Conservation (phyloP, 2,113 vertebrate species). For the Dasyprocta punctata region DNA sequence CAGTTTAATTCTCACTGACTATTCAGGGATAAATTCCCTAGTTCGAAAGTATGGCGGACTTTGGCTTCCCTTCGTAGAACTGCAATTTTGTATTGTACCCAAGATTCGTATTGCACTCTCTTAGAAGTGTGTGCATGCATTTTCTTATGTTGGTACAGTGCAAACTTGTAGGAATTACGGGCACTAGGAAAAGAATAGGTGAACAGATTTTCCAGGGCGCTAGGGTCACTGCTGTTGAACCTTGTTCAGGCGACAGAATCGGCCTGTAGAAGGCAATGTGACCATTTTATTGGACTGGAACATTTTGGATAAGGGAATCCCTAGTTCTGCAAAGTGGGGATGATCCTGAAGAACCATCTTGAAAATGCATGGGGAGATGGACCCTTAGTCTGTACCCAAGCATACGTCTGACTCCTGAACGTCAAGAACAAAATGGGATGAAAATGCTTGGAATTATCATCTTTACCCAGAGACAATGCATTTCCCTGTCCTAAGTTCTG, state of each 20-base stretch:
- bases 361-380: background rate
- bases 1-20: constrained; percentile 25
- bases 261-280: background rate
- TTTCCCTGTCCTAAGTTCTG: constrained; percentile 34
- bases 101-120: background rate
- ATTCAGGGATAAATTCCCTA: constrained; percentile 15
- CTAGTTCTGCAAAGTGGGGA: background rate
- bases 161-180: background rate
- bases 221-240: background rate
- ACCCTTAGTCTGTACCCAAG: background rate
- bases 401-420: background rate
- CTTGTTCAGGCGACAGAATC: background rate
- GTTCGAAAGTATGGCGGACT: background rate
- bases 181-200: background rate
- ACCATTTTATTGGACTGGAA: background rate
- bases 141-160: background rate
- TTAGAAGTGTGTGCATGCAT: background rate
- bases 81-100: background rate
- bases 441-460: constrained; percentile 49
- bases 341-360: background rate
- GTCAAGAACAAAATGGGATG: background rate
- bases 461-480: constrained; percentile 13
- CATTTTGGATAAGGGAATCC: background rate
- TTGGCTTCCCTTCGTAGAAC: constrained; percentile 28
- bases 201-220: background rate